phyloP scores from a whole-genome alignment of 2,113 vertebrate genomes.

The Syngnathus floridae region DNA sequence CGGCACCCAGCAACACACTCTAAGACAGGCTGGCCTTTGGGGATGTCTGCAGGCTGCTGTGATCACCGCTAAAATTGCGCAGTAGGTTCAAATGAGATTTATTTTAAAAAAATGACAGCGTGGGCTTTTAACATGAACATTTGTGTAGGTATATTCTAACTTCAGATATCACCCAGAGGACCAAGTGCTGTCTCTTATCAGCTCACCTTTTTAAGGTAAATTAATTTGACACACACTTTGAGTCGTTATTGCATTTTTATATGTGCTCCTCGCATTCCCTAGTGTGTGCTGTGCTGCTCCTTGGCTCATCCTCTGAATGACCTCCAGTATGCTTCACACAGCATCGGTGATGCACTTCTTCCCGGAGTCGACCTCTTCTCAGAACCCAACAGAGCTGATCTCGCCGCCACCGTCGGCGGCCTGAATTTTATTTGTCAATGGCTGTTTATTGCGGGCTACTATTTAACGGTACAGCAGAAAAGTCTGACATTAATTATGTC shows the following conservation, averaged over 20 bases:
- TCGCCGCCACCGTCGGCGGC: slow-evolving; percentile 72
- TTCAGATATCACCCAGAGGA: slow-evolving; percentile 70
- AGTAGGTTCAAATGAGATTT: slow-evolving; percentile 71
- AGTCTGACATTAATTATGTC: background rate
- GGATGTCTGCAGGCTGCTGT: slow-evolving; percentile 87
- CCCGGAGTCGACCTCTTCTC: slow-evolving; percentile 86
- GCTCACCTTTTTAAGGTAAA: slow-evolving; percentile 89
- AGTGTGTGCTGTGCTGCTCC: slow-evolving; percentile 82
- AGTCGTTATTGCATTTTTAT: background rate
- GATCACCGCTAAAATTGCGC: slow-evolving; percentile 87
- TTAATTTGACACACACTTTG: background rate
- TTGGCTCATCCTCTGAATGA: slow-evolving; percentile 77
- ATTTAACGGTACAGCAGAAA: slow-evolving; percentile 69
- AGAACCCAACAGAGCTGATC: slow-evolving; percentile 72
- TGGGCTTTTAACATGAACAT: no score
- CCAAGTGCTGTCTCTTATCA: slow-evolving; percentile 81
- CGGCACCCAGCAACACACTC: slow-evolving; percentile 72
- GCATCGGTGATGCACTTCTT: slow-evolving; percentile 69
- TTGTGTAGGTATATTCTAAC: slow-evolving; percentile 73
- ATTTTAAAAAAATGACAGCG: background rate
- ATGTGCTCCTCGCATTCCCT: background rate
- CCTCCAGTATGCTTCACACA: slow-evolving; percentile 76
- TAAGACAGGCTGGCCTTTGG: slow-evolving; percentile 82
- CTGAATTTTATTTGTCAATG: slow-evolving; percentile 81
- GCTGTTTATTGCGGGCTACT: slow-evolving; percentile 77